Evolutionary conservation across 2,888 invertebrate genomes (phyloP).

Genomic region (Lacanobia wlatinum): DNA sequence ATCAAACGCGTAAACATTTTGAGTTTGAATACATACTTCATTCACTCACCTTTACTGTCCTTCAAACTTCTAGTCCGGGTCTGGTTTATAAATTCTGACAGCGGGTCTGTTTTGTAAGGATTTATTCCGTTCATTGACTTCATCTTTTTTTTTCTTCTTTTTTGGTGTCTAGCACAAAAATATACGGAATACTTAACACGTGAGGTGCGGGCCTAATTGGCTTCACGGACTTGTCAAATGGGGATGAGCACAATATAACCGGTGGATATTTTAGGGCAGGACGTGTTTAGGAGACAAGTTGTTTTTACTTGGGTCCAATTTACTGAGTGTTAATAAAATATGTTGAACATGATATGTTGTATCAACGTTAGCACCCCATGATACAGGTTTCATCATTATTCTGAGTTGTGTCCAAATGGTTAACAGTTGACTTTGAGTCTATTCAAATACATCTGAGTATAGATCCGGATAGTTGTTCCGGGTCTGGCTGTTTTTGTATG

Average conservation of each 20-base stretch:
- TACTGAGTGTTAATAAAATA: not conserved
- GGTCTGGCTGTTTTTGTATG: no score
- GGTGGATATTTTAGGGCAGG: conserved; percentile 22
- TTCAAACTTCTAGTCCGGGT: no score
- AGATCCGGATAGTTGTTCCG: no score
- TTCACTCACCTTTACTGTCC: no score
- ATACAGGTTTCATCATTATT: not conserved
- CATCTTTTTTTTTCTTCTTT: conserved; percentile 11
- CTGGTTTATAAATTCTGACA: no score
- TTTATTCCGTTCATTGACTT: not conserved
- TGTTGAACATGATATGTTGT: not conserved
- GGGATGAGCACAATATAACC: conserved; percentile 33
- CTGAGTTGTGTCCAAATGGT: not conserved
- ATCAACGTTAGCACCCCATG: not conserved
- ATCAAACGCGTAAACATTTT: no score
- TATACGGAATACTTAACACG: conserved; percentile 48
- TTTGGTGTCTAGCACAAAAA: conserved; percentile 30
- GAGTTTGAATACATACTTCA: no score
- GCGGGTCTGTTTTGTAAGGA: no score
- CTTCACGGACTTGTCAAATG: conserved; percentile 41
- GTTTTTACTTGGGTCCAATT: conserved; percentile 6
- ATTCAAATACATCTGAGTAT: not conserved
- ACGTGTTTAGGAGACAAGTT: conserved; percentile 22
- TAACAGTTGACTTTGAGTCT: not conserved
- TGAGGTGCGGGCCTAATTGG: conserved; percentile 55